Evolutionary conservation across 2,113 vertebrate species (phyloP), one percentile per base, ranked within the genome.

Genomic region (Prunella himalayana): DNA sequence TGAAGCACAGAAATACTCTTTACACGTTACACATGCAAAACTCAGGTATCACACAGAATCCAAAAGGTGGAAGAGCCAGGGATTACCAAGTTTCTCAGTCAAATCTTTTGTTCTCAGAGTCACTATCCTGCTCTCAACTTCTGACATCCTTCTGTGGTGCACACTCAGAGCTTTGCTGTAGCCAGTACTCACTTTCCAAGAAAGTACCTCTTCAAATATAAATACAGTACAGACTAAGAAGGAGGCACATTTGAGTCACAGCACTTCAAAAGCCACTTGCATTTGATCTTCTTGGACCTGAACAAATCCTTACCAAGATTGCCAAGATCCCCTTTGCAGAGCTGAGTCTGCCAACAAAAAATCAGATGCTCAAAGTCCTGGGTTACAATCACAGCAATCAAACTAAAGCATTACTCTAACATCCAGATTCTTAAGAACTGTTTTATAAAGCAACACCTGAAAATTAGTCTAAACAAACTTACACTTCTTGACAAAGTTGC

Each of bases 401-500:
- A 37, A 80, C 19, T 30, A 61, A 41, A 76, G 25, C 27, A 19
- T 61, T 61, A 86, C 37, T 82, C n/a, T 75, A 91, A 88, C 64
- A 65, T 25, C 33, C 27, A 65, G 23, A 66, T 57, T 51, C 54
- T 82, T 59, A 77, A 47, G 37, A 51, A 63, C 9, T 25, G 13
- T 19, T 61, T 66, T 51, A 51, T 61, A 54, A 91, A 89, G 66
- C 20, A 2, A 78, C 44, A 92, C 19, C 56, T 84, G 57, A 90
- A 77, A 80, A 92, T 51, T 7, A 78, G 16, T 64, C 41, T 82
- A 77, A 93, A 65, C 21, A 91, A 88, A 96, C 99, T 98, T 98
- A 99, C 99, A 99, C 94, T 99, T 99, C 80, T 97, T 98, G 81
- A 99, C 98, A 97, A 99, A 99, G 94, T 97, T 98, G 96, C 98